Percentiles rank a stretch among this genome's conserved stretches.
phyloP scores from a whole-genome alignment of 2,888 invertebrate species.

The Melanotus villosus region DNA sequence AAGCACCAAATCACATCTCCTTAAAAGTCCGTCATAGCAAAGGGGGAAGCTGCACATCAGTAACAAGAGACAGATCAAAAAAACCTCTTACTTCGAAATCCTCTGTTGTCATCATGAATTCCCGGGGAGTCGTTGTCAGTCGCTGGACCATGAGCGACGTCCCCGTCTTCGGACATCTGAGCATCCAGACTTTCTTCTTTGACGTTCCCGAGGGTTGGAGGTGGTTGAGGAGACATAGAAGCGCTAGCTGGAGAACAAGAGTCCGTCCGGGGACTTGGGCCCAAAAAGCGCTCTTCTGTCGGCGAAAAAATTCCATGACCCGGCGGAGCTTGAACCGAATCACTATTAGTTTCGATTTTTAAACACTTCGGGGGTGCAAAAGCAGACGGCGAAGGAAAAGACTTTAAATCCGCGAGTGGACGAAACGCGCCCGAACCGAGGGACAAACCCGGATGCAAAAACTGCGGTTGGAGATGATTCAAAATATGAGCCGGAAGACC shows the following conservation, averaged over 20 bases:
- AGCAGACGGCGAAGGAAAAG: conserved; percentile 74
- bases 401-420: conserved; percentile 72
- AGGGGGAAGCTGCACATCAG: conserved; percentile 20
- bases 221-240: conserved; percentile 69
- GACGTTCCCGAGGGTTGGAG: conserved; percentile 59
- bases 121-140: conserved; percentile 64
- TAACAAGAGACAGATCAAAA: conserved; percentile 35
- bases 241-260: conserved; percentile 76
- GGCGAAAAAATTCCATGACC: conserved; percentile 66
- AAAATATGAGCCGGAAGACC: conserved; percentile 78
- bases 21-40: conserved; percentile 27
- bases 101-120: conserved; percentile 68
- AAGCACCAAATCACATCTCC: conserved; percentile 26
- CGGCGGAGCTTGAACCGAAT: conserved; percentile 61
- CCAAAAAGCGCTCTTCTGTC: conserved; percentile 65
- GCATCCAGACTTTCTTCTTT: conserved; percentile 74
- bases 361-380: conserved; percentile 80
- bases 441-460: conserved; percentile 77
- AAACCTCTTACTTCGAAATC: conserved; percentile 73
- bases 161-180: conserved; percentile 73
- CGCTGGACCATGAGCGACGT: conserved; percentile 66
- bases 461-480: conserved; percentile 81
- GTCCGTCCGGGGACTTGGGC: conserved; percentile 71
- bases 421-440: conserved; percentile 74
- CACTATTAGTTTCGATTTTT: conserved; percentile 68